Base-by-base conservation (phyloP, 2,113 vertebrate species). In the Haemorhous mexicanus region DNA sequence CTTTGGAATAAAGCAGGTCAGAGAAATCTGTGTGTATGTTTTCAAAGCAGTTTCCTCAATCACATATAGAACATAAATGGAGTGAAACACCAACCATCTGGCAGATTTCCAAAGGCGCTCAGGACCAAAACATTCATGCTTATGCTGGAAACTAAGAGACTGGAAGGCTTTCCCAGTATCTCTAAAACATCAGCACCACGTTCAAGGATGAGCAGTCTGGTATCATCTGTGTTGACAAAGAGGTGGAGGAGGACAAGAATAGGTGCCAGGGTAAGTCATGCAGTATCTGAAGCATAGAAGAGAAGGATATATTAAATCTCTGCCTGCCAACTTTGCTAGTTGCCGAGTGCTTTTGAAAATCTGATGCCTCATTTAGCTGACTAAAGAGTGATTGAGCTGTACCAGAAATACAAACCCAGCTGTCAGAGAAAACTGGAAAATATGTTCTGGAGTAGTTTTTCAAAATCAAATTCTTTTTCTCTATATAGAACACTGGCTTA, bases 381-480 rank as follows among this genome's bases (percentile, higher is more conserved):
- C 87, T 92, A 93, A 94, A 90, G 85, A 93, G 63, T 90, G 90
- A 91, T 80, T 85, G 89, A 93, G 72, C 78, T 95, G 79, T 74
- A 91, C 72, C 88, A 85, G 84, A 96, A 96, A 95, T 84, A 94
- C 64, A 88, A 82, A 90, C 68, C 43, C 75, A 94, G 85, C 79
- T 96, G 75, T 63, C 82, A 94, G 64, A 81, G 64, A 92, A 93
- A 93, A 92, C 30, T 87, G 81, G 74, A 94, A 94, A 96, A 94
- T 88, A 89, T 28, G 44, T 84, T 66, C 84, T 82, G 61, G 91
- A 89, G 64, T 90, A 88, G 43, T 84, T 92, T 64, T 89, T 70
- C 47, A 82, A 86, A 90, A 84, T 68, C 47, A 37, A 73, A 64
- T 67, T 78, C 5, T 87, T 95, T 83, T 86, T 83, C 55, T 90